Conservation (phyloP, 2,797 vertebrate species). For the Decapterus maruadsi region DNA sequence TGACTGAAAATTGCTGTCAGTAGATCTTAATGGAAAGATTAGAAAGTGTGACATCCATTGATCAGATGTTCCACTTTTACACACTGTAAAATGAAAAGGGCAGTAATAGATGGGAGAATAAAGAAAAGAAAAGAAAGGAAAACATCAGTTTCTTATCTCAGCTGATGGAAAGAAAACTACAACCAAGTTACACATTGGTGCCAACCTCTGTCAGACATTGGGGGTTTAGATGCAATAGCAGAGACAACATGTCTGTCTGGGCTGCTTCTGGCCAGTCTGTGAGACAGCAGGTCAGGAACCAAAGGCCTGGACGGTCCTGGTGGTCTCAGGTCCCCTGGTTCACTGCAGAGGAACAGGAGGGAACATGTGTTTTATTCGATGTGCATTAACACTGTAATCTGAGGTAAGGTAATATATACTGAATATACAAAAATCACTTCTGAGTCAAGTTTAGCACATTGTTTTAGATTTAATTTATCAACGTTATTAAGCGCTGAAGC, state of each 20-base stretch:
- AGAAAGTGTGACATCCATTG: no score
- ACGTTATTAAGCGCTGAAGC: neutral
- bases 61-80: no score
- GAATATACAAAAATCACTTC: neutral
- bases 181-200: conserved; percentile 1
- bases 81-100: no score
- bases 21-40: no score
- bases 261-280: conserved; percentile 59
- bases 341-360: conserved; percentile 67
- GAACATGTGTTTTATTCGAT: neutral
- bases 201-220: conserved; percentile 65
- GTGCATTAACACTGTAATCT: neutral
- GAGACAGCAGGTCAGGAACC: conserved; percentile 74
- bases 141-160: neutral
- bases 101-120: no score
- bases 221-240: conserved; percentile 50
- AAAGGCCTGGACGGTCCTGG: conserved; percentile 58
- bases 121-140: neutral
- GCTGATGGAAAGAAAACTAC: conserved; percentile 6
- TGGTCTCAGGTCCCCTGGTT: conserved; percentile 66
- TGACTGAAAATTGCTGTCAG: no score
- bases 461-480: neutral
- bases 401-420: neutral
- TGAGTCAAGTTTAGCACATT: neutral
- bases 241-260: conserved; percentile 56